A percentile compares a stretch with the other conserved stretches of the same genome.
These are phyloP conservation scores for Agonopterix alstromeriana DNA, from an alignment of 2,888 invertebrate species.

Conservation along the genomic window DNA sequence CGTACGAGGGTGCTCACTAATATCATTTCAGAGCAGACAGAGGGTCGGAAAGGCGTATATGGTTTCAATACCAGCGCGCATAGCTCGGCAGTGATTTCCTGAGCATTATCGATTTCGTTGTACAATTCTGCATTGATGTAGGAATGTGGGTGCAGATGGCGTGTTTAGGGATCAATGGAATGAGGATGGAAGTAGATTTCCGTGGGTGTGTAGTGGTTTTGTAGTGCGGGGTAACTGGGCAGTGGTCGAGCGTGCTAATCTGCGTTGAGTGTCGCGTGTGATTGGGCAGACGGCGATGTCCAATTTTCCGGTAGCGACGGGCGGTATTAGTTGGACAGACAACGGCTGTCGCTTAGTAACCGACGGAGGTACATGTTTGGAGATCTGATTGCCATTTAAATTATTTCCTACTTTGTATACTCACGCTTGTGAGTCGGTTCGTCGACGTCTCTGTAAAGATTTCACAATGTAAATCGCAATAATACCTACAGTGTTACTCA, in stretches of 20 bases:
- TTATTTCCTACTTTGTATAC: neutral
- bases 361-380: constrained; percentile 27
- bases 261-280: constrained; percentile 73
- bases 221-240: constrained; percentile 41
- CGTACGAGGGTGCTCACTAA: constrained; percentile 40
- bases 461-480: no score
- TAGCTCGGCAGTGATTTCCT: constrained; percentile 33
- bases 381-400: constrained; percentile 21
- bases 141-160: constrained; percentile 22
- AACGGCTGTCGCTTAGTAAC: constrained; percentile 44
- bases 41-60: constrained; percentile 50
- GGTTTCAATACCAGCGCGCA: constrained; percentile 44
- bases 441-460: no score
- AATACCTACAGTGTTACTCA: no score
- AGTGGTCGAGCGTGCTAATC: constrained; percentile 68
- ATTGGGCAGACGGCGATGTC: constrained; percentile 69
- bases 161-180: constrained; percentile 52
- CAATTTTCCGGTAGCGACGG: constrained; percentile 70
- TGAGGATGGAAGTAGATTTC: constrained; percentile 49
- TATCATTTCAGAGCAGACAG: constrained; percentile 52
- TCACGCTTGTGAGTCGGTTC: no score
- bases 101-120: constrained; percentile 28
- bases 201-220: constrained; percentile 29
- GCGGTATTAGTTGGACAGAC: constrained; percentile 59
- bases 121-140: constrained; percentile 49